Evolutionary conservation across 2,113 vertebrate species (phyloP), one percentile per base, ranked within the genome.

Genomic region (Rhinolophus ferrumequinum): DNA sequence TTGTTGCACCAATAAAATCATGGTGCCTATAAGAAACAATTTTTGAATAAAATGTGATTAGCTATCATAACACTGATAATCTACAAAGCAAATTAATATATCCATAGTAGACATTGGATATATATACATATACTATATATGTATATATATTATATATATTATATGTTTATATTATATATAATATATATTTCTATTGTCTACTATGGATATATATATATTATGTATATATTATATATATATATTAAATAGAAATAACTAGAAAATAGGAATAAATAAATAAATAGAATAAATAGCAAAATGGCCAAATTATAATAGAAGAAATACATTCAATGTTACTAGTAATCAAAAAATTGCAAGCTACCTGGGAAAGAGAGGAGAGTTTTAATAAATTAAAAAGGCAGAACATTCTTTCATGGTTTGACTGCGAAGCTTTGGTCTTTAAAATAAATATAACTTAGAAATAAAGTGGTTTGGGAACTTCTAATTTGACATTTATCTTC

Each of bases 11-110:
- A 58, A 58, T 54, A 50, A 82, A 95, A 90, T 60, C 54, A 94
- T 10, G 8, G 2, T 95, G 33, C 5, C 69, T 70, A 26, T 60
- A 60, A 47, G 18, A 72, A 91, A 77, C 19, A 84, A 38, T n/a
- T 47, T 19, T 58, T 75, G 14, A 80, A 64, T 82, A 75, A 93
- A 94, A 84, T 58, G 11, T 84, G 38, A 86, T 54, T 69, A 22
- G 5, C 33, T 94, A 50, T 76, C 13, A 90, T 56, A 35, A 82
- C 19, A 72, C 58, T 80, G 76, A 4, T 66, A 2, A 80, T n/a
- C 62, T 76, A 60, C 10, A 92, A 82, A 70, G 24, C 22, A 96
- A 95, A 86, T 82, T 82, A 33, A 86, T 81, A 35, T 35, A 41
- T n/a, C 6, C 33, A 21, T 88, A 28, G 8, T 41, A 77, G 47